Evolutionary conservation across 2,888 invertebrate species (phyloP), one percentile per base, ranked within the genome.

Genomic region (Drosophila mettleri): DNA sequence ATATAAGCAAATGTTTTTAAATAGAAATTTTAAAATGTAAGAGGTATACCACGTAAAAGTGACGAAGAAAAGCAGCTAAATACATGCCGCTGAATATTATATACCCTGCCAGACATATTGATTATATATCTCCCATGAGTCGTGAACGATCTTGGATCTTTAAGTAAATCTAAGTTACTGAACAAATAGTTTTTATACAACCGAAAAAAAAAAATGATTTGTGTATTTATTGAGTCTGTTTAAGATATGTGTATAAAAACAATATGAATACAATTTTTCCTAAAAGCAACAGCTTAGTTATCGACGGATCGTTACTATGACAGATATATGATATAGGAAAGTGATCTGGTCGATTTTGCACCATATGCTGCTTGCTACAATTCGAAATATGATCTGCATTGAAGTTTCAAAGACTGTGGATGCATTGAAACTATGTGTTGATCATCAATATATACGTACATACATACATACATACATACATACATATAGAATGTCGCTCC

Each of bases 1-100:
- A 75, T 66, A 71, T 71, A 82, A 62, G 80, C 58, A 75, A 84
- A 72, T 46, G 86, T 83, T 82, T 82, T 82, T 73, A 82, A 85
- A 86, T 78, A 78, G 66, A 85, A 68, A 67, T 78, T 75, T 67
- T 77, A 68, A 41, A 74, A 66, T 59, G 54, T 82, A 85, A 80
- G 64, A 52, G 22, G 43, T 68, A 45, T 49, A 55, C 34, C 33
- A 55, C 14, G 38, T 41, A 12, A 29, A 24, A 45, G n/a, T n/a
- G 14, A 31, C 6, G 31, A 22, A 9, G 8, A 51, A 18, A 14
- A 54, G 24, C 9, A 22, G 16, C 49, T 31, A 27, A 31, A 20
- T 20, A 43, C 43, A 41, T 36, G 34, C 5, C 24, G 33, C 53
- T 38, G 38, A 58, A 51, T 53, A 41, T 64, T 22, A 45, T 36